A percentile compares a stretch with the other conserved stretches of the same genome.
Evolutionary conservation across 2,888 invertebrate species (phyloP).

Genomic region (Plusia festucae): DNA sequence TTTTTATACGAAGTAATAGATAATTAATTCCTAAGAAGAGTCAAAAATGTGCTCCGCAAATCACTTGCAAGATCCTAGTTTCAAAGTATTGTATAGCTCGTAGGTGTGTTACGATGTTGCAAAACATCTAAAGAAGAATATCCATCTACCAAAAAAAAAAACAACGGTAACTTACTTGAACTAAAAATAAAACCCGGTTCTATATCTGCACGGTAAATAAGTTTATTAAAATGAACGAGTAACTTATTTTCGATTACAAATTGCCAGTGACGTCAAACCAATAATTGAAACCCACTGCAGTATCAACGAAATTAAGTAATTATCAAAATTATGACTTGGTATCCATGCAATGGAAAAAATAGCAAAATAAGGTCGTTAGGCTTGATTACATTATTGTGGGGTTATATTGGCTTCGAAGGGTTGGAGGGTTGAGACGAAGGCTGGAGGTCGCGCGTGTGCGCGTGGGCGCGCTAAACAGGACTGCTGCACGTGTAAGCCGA

Average conservation of each 20-base stretch:
- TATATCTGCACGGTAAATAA: background rate
- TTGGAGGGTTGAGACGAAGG: conserved; percentile 21
- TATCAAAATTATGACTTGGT: conserved; percentile 37
- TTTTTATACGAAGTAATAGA: too few relatives aligned
- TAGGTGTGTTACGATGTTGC: too few relatives aligned
- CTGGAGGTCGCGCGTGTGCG: conserved; percentile 53
- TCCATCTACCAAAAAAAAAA: too few relatives aligned
- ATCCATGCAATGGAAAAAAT: conserved; percentile 41
- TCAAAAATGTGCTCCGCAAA: too few relatives aligned
- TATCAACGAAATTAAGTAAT: conserved; percentile 16
- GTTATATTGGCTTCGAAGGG: conserved; percentile 36
- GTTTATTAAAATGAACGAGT: background rate
- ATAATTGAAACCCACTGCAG: conserved; percentile 32
- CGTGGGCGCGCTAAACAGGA: conserved; percentile 7
- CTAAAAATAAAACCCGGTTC: too few relatives aligned
- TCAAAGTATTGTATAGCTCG: too few relatives aligned
- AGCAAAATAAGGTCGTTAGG: conserved; percentile 49
- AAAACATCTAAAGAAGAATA: too few relatives aligned
- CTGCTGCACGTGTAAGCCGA: conserved; percentile 50
- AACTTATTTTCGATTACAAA: conserved; percentile 9
- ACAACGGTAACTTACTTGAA: too few relatives aligned
- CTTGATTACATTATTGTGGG: conserved; percentile 47
- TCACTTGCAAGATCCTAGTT: too few relatives aligned
- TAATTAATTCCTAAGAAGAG: too few relatives aligned
- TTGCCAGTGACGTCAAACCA: conserved; percentile 34